Base-by-base conservation (phyloP, 2,113 vertebrate genomes). In the Collichthys lucidus region DNA sequence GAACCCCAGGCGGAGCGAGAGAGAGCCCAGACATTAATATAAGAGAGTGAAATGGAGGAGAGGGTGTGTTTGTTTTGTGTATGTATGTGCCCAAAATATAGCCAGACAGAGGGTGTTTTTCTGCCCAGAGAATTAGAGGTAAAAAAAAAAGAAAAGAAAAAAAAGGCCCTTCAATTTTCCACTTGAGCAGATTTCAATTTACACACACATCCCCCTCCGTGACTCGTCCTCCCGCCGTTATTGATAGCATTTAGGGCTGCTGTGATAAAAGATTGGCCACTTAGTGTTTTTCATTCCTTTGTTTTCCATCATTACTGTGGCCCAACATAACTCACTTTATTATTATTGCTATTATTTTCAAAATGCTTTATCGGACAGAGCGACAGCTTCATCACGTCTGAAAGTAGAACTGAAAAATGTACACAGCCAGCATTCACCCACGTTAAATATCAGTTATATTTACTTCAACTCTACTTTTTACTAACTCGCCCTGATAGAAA, bases 181-280 rank as follows among this genome's bases (percentile, higher is more conserved):
- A 93, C 90, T 83, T 88, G 52, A 91, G 83, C 69, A 89, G 79
- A 93, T 94, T 93, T 93, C 92, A 88, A 90, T 93, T 90, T 92
- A 77, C 87, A 81, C 88, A 82, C 80, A 55, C 90, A 67, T 69
- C 42, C 79, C 81, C 79, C 70, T 85, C 31, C 20, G 15, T 79
- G 80, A 83, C 69, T 87, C 35, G 61, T 87, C 85, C 85, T 84
- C 61, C 69, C 67, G 11, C 85, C 83, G 82, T 90, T 90, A 88
- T 85, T 89, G 89, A 89, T 89, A 86, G 73, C 72, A 63, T 91
- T 92, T 93, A 86, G 79, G 70, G 83, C 56, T 67, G 65, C 85
- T 83, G 87, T 82, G 90, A 88, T 89, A 82, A 87, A 88, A 88
- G 72, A 90, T 84, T 66, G 77, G 40, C 67, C 87, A 75, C 67